phyloP scores from a whole-genome alignment of 2,113 vertebrate species.

The mouse (Mus musculus) region DNA sequence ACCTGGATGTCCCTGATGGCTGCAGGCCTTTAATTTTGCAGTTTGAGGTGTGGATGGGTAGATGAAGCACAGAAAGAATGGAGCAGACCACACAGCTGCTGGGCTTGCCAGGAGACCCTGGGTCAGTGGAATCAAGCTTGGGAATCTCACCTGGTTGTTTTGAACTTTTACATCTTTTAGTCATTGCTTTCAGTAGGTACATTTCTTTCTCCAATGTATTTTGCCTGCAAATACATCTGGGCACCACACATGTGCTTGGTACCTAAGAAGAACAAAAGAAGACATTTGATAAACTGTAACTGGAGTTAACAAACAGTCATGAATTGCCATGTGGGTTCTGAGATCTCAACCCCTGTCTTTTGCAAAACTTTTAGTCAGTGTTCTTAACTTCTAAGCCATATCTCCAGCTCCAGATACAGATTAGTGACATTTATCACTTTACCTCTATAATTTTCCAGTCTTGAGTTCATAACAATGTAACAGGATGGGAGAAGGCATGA shows the following conservation, averaged over 20 bases:
- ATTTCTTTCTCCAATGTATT: background rate
- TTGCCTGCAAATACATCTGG: background rate
- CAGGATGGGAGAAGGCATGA: background rate
- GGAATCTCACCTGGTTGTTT: no score
- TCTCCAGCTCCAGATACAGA: background rate
- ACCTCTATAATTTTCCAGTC: background rate
- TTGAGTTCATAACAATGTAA: background rate
- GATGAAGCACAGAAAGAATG: no score
- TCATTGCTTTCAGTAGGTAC: background rate
- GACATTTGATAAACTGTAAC: background rate
- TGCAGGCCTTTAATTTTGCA: no score
- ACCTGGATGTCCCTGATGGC: no score
- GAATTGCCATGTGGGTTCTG: background rate
- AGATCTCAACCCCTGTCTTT: background rate
- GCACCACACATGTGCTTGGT: background rate
- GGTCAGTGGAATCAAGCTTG: no score
- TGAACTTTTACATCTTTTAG: background rate
- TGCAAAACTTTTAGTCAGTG: background rate
- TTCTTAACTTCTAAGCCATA: background rate
- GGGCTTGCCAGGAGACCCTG: no score
- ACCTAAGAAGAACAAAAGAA: background rate
- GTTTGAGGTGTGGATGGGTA: no score
- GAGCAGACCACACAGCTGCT: no score
- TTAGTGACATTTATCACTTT: background rate
- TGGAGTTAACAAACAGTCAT: background rate